Base-by-base conservation (phyloP, 2,113 vertebrate species). In the Ranitomeya variabilis region DNA sequence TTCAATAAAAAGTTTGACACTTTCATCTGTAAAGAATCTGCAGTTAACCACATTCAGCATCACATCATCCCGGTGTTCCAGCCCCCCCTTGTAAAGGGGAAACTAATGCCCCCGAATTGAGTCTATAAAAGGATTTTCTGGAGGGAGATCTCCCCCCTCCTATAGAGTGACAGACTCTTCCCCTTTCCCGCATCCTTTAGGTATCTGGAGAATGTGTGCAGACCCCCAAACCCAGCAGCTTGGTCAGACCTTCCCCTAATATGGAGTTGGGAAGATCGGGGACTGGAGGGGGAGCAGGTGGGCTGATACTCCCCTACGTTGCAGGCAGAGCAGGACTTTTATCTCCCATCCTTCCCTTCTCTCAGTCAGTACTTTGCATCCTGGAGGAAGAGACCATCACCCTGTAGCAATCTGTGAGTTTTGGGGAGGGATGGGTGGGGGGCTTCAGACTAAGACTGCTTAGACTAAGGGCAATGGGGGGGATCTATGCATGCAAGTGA, bases 81-180 rank as follows among this genome's bases (percentile, higher is more conserved):
- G 57, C 15, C 23, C 79, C 79, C 23, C 64, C 9, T 80, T 64
- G 10, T 9, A 64, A 74, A 31, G 54, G 21, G 80, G 78, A 37
- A 88, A 8, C 31, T 62, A 7, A 73, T 87, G 19, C 86, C 86
- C 87, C 67, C 19, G 21, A 83, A 16, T 83, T 78, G 55, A 88
- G 67, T 88, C 87, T 88, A 88, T 88, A 88, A 88, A 88, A 88
- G 87, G 87, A 76, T 88, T 26, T 88, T 21, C 69, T 88, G 87
- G 80, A 83, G 59, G 87, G 87, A 83, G 69, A 45, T 51, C 31
- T 62, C 80, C 60, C 66, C 80, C 80, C 80, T 55, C 67, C 82
- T 19, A 37, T 11, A 78, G 26, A 83, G n/a, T 76, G 69, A 82
- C 37, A 64, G 23, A 55, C 55, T 52, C 87, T 88, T 51, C 87